Conservation (phyloP, 2,113 vertebrate species). For the Chunga burmeisteri region DNA sequence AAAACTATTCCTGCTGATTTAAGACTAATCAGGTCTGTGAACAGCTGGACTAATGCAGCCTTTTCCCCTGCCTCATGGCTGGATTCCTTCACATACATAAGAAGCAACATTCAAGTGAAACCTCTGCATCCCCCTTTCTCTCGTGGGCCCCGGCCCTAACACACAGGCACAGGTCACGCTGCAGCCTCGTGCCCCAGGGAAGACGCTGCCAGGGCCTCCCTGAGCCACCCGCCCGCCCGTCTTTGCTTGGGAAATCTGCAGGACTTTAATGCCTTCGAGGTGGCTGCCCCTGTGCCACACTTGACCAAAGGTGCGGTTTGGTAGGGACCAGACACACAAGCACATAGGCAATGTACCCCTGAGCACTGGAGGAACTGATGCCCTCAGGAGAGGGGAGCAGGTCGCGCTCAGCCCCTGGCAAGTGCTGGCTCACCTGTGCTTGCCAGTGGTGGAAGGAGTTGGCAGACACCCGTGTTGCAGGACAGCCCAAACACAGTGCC, state of each 20-base stretch:
- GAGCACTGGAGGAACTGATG: fast-evolving
- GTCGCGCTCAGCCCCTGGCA: not conserved
- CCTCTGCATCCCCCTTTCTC: not conserved
- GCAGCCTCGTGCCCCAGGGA: not conserved
- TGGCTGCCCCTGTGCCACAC: not conserved
- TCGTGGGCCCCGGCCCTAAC: too few species aligned
- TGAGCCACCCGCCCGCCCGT: not conserved
- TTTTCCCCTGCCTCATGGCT: not conserved
- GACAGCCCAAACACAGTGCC: not conserved
- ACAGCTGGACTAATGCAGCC: not conserved
- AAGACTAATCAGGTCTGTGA: not conserved
- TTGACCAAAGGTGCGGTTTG: not conserved
- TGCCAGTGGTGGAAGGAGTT: not conserved
- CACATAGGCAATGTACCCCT: fast-evolving
- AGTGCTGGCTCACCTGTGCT: fast-evolving
- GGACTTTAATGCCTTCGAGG: not conserved
- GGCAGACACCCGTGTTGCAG: not conserved
- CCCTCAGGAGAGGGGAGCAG: not conserved
- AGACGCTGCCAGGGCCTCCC: not conserved
- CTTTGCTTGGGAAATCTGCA: not conserved
- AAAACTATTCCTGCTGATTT: not conserved
- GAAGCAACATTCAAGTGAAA: not conserved
- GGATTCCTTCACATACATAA: not conserved
- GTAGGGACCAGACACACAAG: not conserved
- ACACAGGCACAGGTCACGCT: fast-evolving